A percentile compares a stretch with the other conserved stretches of the same genome.
phyloP scores from a whole-genome alignment of 2,888 invertebrate genomes.

The Oxystoma pomonae region DNA sequence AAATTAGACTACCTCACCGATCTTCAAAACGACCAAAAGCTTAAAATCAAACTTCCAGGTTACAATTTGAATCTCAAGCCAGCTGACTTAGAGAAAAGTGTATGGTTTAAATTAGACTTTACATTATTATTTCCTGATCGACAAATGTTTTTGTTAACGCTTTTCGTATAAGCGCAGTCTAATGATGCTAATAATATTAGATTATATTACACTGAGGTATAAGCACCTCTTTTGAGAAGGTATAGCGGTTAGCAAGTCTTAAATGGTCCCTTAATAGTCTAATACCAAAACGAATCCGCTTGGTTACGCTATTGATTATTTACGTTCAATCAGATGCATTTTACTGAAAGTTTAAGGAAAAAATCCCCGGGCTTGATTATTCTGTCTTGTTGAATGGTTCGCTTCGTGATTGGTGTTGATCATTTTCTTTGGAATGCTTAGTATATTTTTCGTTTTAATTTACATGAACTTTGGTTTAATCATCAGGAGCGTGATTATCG shows the following conservation, averaged over 20 bases:
- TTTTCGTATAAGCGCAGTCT: too few species aligned
- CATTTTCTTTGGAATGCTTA: background rate
- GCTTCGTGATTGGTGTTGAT: background rate
- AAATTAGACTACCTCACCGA: too few species aligned
- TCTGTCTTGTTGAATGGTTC: background rate
- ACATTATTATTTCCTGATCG: background rate
- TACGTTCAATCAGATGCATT: background rate
- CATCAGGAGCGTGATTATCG: background rate
- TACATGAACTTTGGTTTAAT: background rate
- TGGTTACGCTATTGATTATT: conserved; percentile 14
- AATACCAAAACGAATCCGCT: conserved; percentile 11
- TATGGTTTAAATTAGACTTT: background rate
- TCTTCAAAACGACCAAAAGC: too few species aligned
- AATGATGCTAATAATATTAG: too few species aligned
- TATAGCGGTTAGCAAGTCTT: background rate
- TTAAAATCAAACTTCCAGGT: too few species aligned
- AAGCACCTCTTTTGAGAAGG: too few species aligned
- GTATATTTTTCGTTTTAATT: background rate
- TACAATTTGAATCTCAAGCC: too few species aligned
- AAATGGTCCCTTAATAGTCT: background rate
- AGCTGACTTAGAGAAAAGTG: background rate
- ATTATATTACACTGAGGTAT: too few species aligned
- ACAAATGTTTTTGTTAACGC: too few species aligned
- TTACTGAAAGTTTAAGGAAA: background rate
- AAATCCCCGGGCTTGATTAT: background rate